phyloP scores from a whole-genome alignment of 2,113 vertebrate genomes.

The Sceloporus tristichus region DNA sequence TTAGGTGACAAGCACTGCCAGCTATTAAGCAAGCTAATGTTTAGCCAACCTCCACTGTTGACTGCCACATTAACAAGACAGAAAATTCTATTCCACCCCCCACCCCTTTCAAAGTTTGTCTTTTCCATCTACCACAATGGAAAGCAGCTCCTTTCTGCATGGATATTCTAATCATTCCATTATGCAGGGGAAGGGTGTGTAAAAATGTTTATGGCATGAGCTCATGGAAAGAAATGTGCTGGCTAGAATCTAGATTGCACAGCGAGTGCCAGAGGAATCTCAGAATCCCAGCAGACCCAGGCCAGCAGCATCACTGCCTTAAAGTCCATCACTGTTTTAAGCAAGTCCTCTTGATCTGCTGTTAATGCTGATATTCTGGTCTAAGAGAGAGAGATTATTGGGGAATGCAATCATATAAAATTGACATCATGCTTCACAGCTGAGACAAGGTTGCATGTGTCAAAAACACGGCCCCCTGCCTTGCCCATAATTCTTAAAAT shows the following conservation, averaged over 20 bases:
- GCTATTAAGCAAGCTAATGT: not conserved
- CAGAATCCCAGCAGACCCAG: not conserved
- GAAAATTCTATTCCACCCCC: not conserved
- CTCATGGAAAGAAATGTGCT: slow-evolving; percentile 24
- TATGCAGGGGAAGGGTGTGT: slow-evolving; percentile 11
- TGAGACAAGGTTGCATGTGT: slow-evolving; percentile 14
- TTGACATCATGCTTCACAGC: slow-evolving; percentile 17
- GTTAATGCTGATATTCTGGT: not conserved
- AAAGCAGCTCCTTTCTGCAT: slow-evolving; percentile 5
- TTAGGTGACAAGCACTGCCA: not conserved
- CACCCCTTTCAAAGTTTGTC: not conserved
- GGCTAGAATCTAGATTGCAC: not conserved
- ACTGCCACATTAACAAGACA: not conserved
- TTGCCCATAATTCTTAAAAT: slow-evolving; percentile 33
- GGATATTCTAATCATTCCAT: not conserved
- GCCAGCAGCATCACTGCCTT: not conserved
- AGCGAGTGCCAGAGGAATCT: slow-evolving; percentile 28
- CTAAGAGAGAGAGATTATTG: slow-evolving; percentile 6
- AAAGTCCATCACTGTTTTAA: not conserved
- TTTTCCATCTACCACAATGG: not conserved
- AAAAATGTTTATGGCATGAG: slow-evolving; percentile 36
- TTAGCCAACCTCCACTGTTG: not conserved
- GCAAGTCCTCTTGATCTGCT: not conserved
- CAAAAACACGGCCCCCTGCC: not conserved
- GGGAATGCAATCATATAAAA: slow-evolving; percentile 31